Evolutionary conservation across 1,140 invertebrate species (phyloP).

Genomic region (Macrosteles quadrilineatus): DNA sequence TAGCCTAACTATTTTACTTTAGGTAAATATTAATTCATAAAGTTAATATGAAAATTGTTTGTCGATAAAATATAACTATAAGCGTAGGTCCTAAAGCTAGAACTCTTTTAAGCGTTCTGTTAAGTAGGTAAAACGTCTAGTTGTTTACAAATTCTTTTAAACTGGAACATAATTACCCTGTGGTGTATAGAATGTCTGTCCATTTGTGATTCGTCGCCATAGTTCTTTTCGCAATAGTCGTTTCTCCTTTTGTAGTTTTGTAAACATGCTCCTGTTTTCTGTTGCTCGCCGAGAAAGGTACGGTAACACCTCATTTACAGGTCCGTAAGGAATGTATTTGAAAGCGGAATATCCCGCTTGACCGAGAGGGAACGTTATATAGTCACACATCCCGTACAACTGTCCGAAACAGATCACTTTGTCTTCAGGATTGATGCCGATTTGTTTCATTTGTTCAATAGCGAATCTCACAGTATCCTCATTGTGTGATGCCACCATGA

Average conservation of each 20-base stretch:
- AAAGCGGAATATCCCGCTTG: slow-evolving; percentile 98
- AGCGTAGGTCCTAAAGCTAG: too few species aligned
- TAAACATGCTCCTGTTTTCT: slow-evolving; percentile 89
- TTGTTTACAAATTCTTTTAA: too few species aligned
- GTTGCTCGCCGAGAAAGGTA: slow-evolving; percentile 93
- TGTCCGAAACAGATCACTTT: slow-evolving; percentile 93
- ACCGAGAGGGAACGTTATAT: slow-evolving; percentile 92
- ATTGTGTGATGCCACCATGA: slow-evolving; percentile 98
- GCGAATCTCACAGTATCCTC: slow-evolving; percentile 95
- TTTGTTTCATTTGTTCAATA: slow-evolving; percentile 85
- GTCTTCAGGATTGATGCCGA: slow-evolving; percentile 74
- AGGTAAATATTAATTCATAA: too few species aligned
- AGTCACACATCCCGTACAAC: slow-evolving; percentile 97
- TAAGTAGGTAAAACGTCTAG: too few species aligned
- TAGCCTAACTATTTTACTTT: too few species aligned
- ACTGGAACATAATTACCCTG: slow-evolving; percentile 46
- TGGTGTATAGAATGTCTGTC: slow-evolving; percentile 81
- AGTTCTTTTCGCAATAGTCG: slow-evolving; percentile 73
- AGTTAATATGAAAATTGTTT: too few species aligned
- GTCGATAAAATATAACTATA: too few species aligned
- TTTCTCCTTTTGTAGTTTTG: slow-evolving; percentile 88
- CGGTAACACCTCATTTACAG: slow-evolving; percentile 94
- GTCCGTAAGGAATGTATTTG: slow-evolving; percentile 98
- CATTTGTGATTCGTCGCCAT: slow-evolving; percentile 65
- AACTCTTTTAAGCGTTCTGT: too few species aligned